Conservation (phyloP, 2,797 vertebrate genomes). For the Benthosema pterotum region DNA sequence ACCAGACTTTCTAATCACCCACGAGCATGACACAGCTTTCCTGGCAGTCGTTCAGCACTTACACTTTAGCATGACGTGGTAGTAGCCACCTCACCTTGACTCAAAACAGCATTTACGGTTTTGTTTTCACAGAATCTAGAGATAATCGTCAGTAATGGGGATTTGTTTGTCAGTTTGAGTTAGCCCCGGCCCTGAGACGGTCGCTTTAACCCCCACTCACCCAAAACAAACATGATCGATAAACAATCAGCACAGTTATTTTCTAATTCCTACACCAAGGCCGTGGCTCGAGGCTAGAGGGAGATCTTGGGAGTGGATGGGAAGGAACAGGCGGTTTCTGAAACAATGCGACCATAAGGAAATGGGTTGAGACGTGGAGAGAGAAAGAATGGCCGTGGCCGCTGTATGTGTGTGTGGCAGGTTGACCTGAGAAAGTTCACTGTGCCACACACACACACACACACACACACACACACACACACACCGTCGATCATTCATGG, state of each 20-base stretch:
- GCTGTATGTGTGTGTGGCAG: constrained; percentile 23
- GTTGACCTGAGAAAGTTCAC: constrained; percentile 35
- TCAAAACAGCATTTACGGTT: too few species aligned
- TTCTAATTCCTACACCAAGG: constrained; percentile 5
- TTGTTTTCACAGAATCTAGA: too few species aligned
- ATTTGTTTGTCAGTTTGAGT: too few species aligned
- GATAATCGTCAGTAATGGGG: too few species aligned
- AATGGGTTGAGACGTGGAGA: constrained; percentile 36
- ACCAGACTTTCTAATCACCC: constrained; percentile 11
- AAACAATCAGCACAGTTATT: neutral
- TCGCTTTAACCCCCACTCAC: too few species aligned
- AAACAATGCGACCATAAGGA: constrained; percentile 51
- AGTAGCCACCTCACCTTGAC: too few species aligned
- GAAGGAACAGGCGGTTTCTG: constrained; percentile 30
- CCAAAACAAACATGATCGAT: too few species aligned
- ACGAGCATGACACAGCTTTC: constrained; percentile 6
- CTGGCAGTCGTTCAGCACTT: too few species aligned
- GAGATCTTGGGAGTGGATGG: constrained; percentile 19
- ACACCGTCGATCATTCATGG: neutral
- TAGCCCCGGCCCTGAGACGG: too few species aligned
- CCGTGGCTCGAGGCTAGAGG: constrained; percentile 3
- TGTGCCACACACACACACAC: too few species aligned
- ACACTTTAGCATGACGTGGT: too few species aligned
- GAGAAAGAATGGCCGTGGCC: constrained; percentile 26
- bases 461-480: too few species aligned